Base-by-base conservation (phyloP, 2,888 invertebrate genomes). In the Carabus problematicus region DNA sequence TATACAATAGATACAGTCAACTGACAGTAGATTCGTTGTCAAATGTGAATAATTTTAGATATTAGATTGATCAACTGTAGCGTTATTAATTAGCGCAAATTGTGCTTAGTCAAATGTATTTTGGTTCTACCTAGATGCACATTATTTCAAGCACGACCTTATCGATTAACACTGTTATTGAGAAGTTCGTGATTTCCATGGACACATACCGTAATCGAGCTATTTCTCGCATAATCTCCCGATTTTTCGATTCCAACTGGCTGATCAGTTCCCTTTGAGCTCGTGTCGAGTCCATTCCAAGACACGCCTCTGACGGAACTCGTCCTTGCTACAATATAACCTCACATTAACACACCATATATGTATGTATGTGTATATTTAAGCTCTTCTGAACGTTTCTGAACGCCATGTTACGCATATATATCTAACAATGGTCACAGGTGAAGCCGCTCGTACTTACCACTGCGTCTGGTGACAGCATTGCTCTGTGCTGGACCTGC, bases 171-270 rank as follows among this genome's bases (percentile, higher is more conserved):
- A 61, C n/a, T 14, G 39, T 12, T 64, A 66, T 39, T 9, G 29
- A 63, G 41, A 54, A 16, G 43, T 41, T 79, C 79, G 78, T 76
- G 79, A 80, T 56, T 29, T 7, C 39, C 14, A 47, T 61, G 3
- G 55, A 68, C 68, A 72, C 60, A 75, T 84, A 91, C 91, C 93
- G 89, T 77, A 95, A 86, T 79, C 93, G 89, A 72, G 92, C 93
- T 78, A 97, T 97, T 85, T 97, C 96, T 73, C 94, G 87, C 94
- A 96, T 95, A 72, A 97, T 97, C 84, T 97, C 97, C 76, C 94
- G 88, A 83, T 98, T 98, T 84, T 97, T 97, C 61, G 93, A 90
- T 79, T 98, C 97, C 59, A 98, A 85, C 78, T 97, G 95, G 49
- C 92, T 90, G 77, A 98, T 96, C 8, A 97, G 86, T 79, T 97